Percentiles rank a stretch among this genome's conserved stretches.
phyloP scores from a whole-genome alignment of 2,888 invertebrate species.

The Scelioninae gen. 1 region DNA sequence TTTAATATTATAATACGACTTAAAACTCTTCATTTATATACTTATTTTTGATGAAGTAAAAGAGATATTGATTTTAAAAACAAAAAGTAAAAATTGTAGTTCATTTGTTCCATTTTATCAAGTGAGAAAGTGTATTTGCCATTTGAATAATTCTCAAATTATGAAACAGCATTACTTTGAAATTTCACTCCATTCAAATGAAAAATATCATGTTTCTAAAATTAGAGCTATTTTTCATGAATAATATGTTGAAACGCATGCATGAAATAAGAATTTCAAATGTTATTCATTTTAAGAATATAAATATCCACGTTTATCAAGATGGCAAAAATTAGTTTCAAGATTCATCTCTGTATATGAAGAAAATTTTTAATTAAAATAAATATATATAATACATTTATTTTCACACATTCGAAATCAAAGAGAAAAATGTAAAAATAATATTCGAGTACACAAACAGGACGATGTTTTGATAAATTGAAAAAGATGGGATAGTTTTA shows the following conservation, averaged over 20 bases:
- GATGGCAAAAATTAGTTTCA: neutral
- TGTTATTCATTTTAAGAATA: slow-evolving; percentile 23
- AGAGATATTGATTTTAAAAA: too few relatives aligned
- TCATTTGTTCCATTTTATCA: neutral
- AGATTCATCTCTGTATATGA: neutral
- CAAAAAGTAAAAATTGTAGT: neutral
- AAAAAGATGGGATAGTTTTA: neutral
- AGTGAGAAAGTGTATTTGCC: neutral
- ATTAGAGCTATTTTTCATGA: slow-evolving; percentile 21
- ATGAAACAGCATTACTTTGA: neutral
- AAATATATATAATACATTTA: too few relatives aligned
- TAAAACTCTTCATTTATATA: too few relatives aligned
- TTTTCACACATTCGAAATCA: too few relatives aligned
- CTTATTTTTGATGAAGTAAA: too few relatives aligned
- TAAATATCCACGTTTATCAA: neutral
- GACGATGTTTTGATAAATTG: neutral
- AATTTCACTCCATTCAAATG: neutral
- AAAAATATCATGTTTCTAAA: neutral
- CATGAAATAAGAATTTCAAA: slow-evolving; percentile 22
- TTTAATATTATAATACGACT: too few relatives aligned
- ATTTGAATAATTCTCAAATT: neutral
- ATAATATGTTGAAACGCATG: slow-evolving; percentile 17
- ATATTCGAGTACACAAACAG: neutral
- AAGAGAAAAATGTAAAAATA: neutral
- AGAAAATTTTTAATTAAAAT: too few relatives aligned